Base-by-base conservation (phyloP, 2,797 vertebrate species). In the Chanos chanos region DNA sequence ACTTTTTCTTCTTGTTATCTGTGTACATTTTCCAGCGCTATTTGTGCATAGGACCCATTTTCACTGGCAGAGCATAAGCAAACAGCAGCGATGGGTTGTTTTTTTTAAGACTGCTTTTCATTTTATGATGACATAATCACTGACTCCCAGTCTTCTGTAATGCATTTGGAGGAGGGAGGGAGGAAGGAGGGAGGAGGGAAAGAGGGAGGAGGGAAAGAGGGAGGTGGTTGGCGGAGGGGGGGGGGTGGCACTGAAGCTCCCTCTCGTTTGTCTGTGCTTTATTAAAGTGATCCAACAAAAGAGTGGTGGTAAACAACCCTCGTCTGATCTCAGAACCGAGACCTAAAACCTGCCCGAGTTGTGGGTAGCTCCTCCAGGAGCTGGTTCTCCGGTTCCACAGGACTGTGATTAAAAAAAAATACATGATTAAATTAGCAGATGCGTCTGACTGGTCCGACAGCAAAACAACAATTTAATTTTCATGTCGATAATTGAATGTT, bases 381-480 rank as follows among this genome's bases (percentile, higher is more conserved):
- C n/a, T 7, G n/a, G 36, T 13, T 34, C 41, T 9, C 10, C 25
- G 12, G 18, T 24, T 39, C 7, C 37, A 41, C 36, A 22, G 27
- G n/a, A 39, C 30, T 13, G 30, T 56, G 51, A 54, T 69, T 59
- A 64, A 65, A 70, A 64, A 25, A 65, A 70, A 64, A 25, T 21
- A 18, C 16, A 19, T 55, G 61, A 64, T 64, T 64, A 49, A 69
- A 59, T 64, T 48, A 59, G 0, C 33, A 57, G 21, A 31, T 55
- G 55, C 16, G 43, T 51, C 63, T 57, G 34, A 19, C 37, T 19
- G 15, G 2, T 2, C 53, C 36, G 16, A 30, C 19, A n/a, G n/a
- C n/a, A 37, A 49, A 43, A 44, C 63, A 50, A 45, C 2, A n/a
- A 51, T 61, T 67, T 39, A 22, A 51, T 62, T 55, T 48, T 33